Percentiles rank a stretch among this genome's conserved stretches.
These are phyloP conservation scores for Glossosoma conforme DNA, from an alignment of 1,140 invertebrate species.

Conservation along the genomic window DNA sequence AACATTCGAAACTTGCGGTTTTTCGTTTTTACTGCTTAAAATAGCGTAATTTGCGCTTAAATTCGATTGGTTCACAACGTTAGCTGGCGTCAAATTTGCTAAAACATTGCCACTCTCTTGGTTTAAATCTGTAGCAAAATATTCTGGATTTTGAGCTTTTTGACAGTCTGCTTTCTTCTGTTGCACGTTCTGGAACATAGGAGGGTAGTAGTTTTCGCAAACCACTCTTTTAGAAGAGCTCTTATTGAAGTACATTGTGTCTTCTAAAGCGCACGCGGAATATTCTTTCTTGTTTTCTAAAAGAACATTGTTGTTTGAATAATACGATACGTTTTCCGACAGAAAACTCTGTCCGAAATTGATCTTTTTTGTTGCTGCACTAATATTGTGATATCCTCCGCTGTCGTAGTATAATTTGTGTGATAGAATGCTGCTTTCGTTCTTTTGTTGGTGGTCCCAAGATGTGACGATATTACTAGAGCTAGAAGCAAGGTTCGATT, in stretches of 20 bases:
- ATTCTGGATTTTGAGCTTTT: neutral
- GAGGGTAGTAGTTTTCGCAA: conserved; percentile 11
- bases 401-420: conserved; percentile 9
- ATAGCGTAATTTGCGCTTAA: neutral
- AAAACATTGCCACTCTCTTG: neutral
- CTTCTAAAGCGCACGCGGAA: conserved; percentile 8
- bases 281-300: neutral
- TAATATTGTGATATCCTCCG: conserved; percentile 5
- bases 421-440: neutral
- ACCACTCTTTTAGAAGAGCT: neutral
- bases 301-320: conserved; percentile 6
- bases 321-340: neutral
- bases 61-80: neutral
- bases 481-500: no score
- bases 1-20: conserved; percentile 1
- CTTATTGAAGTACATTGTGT: neutral
- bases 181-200: no score
- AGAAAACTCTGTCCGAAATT: conserved; percentile 1
- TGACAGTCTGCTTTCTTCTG: no score
- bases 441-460: conserved; percentile 5
- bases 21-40: conserved; percentile 2
- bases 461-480: no score
- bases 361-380: neutral
- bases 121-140: no score
- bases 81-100: neutral